A percentile compares a stretch with the other conserved stretches of the same genome.
Evolutionary conservation across 2,797 vertebrate species (phyloP).

Genomic region (Chromobotia macracanthus): DNA sequence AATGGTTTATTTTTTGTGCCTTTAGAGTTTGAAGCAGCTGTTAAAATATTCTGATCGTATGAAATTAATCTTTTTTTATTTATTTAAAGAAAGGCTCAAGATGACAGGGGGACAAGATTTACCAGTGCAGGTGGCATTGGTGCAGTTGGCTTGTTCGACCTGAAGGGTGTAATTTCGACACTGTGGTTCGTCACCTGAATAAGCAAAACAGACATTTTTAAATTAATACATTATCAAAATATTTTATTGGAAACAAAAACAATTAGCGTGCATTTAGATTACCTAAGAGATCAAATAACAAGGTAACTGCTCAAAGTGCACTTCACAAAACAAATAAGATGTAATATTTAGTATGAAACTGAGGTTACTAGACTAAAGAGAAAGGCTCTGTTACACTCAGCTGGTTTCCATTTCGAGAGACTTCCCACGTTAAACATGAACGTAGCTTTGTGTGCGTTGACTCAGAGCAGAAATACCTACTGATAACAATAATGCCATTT

Average conservation of each 20-base stretch:
- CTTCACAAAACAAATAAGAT: too few species aligned
- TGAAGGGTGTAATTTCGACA: neutral
- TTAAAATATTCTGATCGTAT: too few species aligned
- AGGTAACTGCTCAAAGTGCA: too few species aligned
- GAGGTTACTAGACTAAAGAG: neutral
- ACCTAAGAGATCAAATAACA: too few species aligned
- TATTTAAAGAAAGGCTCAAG: neutral
- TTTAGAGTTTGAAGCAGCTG: too few species aligned
- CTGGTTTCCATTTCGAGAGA: slow-evolving; percentile 35
- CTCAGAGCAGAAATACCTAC: slow-evolving; percentile 6
- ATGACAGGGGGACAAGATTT: slow-evolving; percentile 29
- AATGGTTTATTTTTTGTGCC: neutral
- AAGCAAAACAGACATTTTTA: neutral
- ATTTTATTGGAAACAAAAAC: neutral
- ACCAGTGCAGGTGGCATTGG: slow-evolving; percentile 60
- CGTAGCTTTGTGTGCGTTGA: neutral
- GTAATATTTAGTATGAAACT: too few species aligned
- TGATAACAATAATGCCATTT: slow-evolving; percentile 4
- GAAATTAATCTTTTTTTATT: too few species aligned
- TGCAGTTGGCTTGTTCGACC: slow-evolving; percentile 27
- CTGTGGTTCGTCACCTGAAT: fast-evolving
- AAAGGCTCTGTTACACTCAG: slow-evolving; percentile 36
- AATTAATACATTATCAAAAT: neutral
- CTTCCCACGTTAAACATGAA: slow-evolving; percentile 9
- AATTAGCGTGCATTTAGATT: too few species aligned